Conservation (phyloP, 2,888 invertebrate species). For the Rhaphigaster nebulosa region DNA sequence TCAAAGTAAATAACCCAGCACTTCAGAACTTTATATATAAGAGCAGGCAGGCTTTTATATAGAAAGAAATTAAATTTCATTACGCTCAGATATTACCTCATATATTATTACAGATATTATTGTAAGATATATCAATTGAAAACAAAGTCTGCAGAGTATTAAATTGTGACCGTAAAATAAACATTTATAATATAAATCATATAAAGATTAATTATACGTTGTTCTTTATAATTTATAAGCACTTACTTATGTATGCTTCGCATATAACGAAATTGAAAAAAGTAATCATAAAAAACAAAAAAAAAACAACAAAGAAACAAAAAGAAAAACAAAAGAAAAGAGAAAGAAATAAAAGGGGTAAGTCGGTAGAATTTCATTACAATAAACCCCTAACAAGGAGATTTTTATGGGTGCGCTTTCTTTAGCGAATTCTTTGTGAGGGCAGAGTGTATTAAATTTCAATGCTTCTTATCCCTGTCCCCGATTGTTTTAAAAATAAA, state of each 20-base stretch:
- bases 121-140: neutral
- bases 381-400: slow-evolving; percentile 9
- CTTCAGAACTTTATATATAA: too few relatives aligned
- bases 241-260: neutral
- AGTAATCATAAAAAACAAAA: neutral
- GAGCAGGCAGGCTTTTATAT: too few relatives aligned
- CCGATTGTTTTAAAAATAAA: neutral
- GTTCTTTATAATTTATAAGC: neutral
- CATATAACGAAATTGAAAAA: neutral
- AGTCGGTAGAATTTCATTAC: neutral
- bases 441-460: neutral
- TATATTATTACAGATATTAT: neutral
- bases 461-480: neutral
- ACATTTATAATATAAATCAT: neutral
- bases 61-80: too few relatives aligned
- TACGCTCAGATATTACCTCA: too few relatives aligned
- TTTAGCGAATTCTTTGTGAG: neutral
- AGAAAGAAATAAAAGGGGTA: neutral
- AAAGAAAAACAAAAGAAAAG: neutral
- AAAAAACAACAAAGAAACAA: neutral
- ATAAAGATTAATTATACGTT: neutral
- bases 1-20: too few relatives aligned
- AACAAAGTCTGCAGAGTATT: neutral
- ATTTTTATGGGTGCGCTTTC: neutral
- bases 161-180: neutral